A percentile compares a stretch with the other conserved stretches of the same genome.
These are phyloP conservation scores for Mus spretus DNA, from an alignment of 2,797 vertebrate genomes.

Conservation along the genomic window DNA sequence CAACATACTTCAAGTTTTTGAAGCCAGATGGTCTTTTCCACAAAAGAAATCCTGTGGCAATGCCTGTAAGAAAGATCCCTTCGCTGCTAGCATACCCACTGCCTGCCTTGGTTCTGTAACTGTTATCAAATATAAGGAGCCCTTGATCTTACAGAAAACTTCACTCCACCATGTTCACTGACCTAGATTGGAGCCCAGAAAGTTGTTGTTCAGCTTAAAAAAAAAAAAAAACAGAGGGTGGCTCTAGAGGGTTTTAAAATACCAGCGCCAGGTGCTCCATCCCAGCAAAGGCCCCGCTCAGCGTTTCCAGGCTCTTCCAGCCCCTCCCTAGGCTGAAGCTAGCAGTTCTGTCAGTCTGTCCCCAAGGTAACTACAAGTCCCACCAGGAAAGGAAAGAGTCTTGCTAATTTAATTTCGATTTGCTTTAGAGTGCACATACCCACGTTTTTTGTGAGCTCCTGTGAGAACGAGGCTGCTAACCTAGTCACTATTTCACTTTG, in stretches of 20 bases:
- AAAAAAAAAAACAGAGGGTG: background rate
- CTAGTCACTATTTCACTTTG: slow-evolving; percentile 28
- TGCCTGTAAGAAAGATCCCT: background rate
- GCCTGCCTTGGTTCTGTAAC: slow-evolving; percentile 25
- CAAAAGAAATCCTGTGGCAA: slow-evolving; percentile 27
- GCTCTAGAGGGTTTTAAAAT: slow-evolving; percentile 69
- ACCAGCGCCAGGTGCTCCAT: slow-evolving; percentile 73
- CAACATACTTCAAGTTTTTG: background rate
- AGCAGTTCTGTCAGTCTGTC: slow-evolving; percentile 73
- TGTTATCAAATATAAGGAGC: slow-evolving; percentile 65
- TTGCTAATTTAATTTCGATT: slow-evolving; percentile 72
- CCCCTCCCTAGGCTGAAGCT: slow-evolving; percentile 64
- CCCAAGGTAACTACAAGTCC: slow-evolving; percentile 57
- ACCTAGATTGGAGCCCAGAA: slow-evolving; percentile 80
- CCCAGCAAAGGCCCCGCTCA: slow-evolving; percentile 65
- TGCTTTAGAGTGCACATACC: slow-evolving; percentile 70
- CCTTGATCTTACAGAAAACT: slow-evolving; percentile 54
- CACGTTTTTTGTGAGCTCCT: background rate
- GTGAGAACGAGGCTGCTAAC: slow-evolving; percentile 45
- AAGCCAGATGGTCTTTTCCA: slow-evolving; percentile 11
- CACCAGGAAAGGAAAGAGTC: slow-evolving; percentile 60
- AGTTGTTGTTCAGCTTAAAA: slow-evolving; percentile 78
- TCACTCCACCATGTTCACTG: slow-evolving; percentile 59
- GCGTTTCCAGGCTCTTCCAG: slow-evolving; percentile 55
- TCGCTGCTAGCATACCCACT: background rate